Evolutionary conservation across 2,113 vertebrate genomes (phyloP), one percentile per base, ranked within the genome.

Genomic region (Pelobates fuscus): DNA sequence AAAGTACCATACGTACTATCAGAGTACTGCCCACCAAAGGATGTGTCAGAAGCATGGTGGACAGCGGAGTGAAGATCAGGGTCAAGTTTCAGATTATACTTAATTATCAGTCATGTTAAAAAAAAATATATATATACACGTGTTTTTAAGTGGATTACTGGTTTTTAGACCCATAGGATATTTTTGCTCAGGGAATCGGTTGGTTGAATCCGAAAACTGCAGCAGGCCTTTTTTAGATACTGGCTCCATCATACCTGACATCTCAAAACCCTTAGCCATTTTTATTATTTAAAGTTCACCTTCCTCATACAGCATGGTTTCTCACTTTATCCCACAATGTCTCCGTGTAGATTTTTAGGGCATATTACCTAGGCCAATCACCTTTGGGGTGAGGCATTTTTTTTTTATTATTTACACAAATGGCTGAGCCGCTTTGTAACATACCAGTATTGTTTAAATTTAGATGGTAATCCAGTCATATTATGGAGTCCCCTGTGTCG

Each of bases 171-270:
- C 62, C 37, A 46, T 44, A 29, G 6, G 20, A 27, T 43, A 24
- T 46, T 27, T 41, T 58, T 67, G 72, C 63, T 75, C 72, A 75
- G 72, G 72, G 64, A 75, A 75, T 55, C 25, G 44, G 32, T 20
- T 59, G 18, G 57, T 59, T 8, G 25, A 75, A 64, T 49, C 54
- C 54, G 46, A 67, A 66, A 67, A 37, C 63, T 67, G 63, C 63
- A 67, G 27, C 21, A 21, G 43, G 54, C 17, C 24, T 70, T 24
- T 60, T 7, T 6, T 8, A 23, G 27, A 24, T 23, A 17, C 20
- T 44, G n/a, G 11, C 41, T n/a, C n/a, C n/a, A 59, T 25, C 18
- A 46, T 61, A 61, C 30, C 20, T 29, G 41, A 21, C 41, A 46
- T 46, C 44, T 46, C 44, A 6, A 3, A 37, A 12, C 15, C 44